These are phyloP conservation scores for Plemyria rubiginata DNA, from an alignment of 2,888 invertebrate genomes.

Conservation along the genomic window DNA sequence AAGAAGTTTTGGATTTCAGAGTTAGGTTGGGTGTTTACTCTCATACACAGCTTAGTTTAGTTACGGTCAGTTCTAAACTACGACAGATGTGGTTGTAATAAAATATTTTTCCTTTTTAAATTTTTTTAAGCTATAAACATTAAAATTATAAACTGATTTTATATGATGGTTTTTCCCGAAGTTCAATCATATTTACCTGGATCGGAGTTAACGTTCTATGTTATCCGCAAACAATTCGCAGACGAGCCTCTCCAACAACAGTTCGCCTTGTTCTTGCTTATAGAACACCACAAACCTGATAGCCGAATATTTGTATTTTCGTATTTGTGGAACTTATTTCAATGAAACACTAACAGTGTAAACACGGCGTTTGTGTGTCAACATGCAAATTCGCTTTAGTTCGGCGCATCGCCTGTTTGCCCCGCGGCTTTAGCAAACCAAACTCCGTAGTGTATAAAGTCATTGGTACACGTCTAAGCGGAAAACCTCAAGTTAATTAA, in stretches of 20 bases:
- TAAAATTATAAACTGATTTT: no score
- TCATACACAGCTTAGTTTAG: no score
- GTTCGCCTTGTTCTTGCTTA: slow-evolving; percentile 24
- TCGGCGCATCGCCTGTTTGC: slow-evolving; percentile 65
- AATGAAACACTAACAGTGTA: slow-evolving; percentile 43
- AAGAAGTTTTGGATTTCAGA: no score
- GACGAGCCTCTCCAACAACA: not conserved
- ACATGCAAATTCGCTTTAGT: slow-evolving; percentile 71
- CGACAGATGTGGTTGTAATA: no score
- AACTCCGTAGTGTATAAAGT: slow-evolving; percentile 67
- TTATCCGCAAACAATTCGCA: slow-evolving; percentile 11
- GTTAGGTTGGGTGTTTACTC: no score
- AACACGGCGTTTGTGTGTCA: slow-evolving; percentile 52
- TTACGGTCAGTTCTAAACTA: no score
- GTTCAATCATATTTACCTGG: slow-evolving; percentile 26
- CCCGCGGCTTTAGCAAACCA: slow-evolving; percentile 60
- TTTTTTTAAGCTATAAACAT: no score
- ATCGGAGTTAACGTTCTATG: slow-evolving; percentile 24
- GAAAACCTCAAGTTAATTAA: slow-evolving; percentile 62
- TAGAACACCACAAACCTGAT: slow-evolving; percentile 36
- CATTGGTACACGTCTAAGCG: slow-evolving; percentile 55
- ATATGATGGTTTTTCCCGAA: no score
- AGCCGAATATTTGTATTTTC: slow-evolving; percentile 54
- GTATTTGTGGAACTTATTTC: slow-evolving; percentile 64
- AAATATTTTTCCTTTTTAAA: no score